phyloP scores from a whole-genome alignment of 2,113 vertebrate species.

The Paratilapia polleni region DNA sequence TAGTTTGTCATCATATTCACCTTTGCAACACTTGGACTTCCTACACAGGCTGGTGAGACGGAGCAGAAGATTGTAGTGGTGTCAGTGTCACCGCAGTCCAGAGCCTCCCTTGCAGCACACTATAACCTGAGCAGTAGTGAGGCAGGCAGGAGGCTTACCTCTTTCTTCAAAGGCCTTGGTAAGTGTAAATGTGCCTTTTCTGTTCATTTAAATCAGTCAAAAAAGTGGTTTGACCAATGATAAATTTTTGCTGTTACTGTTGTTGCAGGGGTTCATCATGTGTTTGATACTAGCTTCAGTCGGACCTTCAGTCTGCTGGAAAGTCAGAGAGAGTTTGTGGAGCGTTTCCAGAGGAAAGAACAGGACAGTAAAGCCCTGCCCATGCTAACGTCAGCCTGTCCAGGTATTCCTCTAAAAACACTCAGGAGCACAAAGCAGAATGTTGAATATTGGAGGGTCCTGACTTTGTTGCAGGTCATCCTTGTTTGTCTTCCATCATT shows the following conservation, averaged over 20 bases:
- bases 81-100: conserved; percentile 92
- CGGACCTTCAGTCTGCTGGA: conserved; percentile 95
- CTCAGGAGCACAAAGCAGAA: neutral
- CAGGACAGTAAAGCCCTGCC: conserved; percentile 84
- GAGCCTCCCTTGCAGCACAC: conserved; percentile 88
- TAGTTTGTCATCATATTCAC: neutral
- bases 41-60: conserved; percentile 31
- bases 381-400: conserved; percentile 92
- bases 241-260: neutral
- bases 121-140: conserved; percentile 84
- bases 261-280: conserved; percentile 87
- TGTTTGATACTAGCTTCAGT: conserved; percentile 93
- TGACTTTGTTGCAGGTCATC: neutral
- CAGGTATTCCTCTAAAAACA: conserved; percentile 81
- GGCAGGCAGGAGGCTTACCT: conserved; percentile 84
- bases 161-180: conserved; percentile 91
- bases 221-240: neutral
- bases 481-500: neutral
- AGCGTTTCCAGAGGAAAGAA: conserved; percentile 82
- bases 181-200: conserved; percentile 43
- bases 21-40: neutral
- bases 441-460: neutral
- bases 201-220: neutral
- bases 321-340: conserved; percentile 91
- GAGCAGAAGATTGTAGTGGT: conserved; percentile 88